Base-by-base conservation (phyloP, 2,797 vertebrate species). In the Dallia pectoralis region DNA sequence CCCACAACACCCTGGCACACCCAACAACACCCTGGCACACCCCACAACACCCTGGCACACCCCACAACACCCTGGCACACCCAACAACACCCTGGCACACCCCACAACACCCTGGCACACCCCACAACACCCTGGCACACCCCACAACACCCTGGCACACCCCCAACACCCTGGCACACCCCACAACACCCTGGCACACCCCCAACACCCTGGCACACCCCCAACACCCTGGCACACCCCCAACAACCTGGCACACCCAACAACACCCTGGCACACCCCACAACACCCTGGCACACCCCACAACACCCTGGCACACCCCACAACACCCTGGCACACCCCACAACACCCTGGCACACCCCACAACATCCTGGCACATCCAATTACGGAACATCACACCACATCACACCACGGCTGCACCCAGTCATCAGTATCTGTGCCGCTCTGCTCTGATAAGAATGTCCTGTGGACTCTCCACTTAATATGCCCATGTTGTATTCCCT, bases 251-350 rank as follows among this genome's bases (percentile, higher is more conserved):
- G 18, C 63, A 48, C 83, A 85, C 87, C 87, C 87, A 85, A 87
- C 86, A 78, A 87, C 69, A 76, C 73, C 77, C 80, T 77, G 84
- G 85, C 82, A 90, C 84, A 22, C 76, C 78, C 66, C 78, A 86
- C n/a, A n/a, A 90, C 89, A 82, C 79, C 81, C 85, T 82, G 81
- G 75, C 11, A 87, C 88, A 89, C n/a, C n/a, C n/a, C n/a, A n/a
- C n/a, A n/a, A n/a, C n/a, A n/a, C 75, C 80, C 74, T 84, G 76
- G 18, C 63, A 48, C 83, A 85, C 87, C 87, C 87, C 86, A 87
- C 86, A 78, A 87, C 69, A 76, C 73, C 77, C 80, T 77, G 84
- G 85, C 82, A 90, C 84, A 22, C 76, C 78, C 66, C 78, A 86
- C n/a, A n/a, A 90, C 89, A 82, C 79, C 81, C 85, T 82, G 81